Evolutionary conservation across 2,113 vertebrate genomes (phyloP).

Genomic region (Caloenas nicobarica): DNA sequence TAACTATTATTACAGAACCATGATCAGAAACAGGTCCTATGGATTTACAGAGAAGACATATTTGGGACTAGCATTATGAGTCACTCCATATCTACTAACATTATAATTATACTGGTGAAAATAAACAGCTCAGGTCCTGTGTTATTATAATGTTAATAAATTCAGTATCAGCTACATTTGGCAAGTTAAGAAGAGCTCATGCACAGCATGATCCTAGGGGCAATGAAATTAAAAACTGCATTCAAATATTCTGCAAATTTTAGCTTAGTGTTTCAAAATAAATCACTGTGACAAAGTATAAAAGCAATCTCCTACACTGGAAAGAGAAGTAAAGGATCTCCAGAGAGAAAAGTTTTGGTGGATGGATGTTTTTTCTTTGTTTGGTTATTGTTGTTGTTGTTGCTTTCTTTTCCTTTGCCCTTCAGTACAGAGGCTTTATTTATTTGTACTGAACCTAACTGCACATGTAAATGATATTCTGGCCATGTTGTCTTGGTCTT

Average conservation of each 20-base stretch:
- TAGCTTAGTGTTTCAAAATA: not conserved
- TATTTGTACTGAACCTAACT: not conserved
- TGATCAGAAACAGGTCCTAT: not conserved
- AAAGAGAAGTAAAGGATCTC: not conserved
- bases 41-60: not conserved
- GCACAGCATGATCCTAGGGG: fast-evolving
- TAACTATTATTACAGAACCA: not conserved
- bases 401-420: not conserved
- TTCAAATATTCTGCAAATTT: not conserved
- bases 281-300: not conserved
- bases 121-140: not conserved
- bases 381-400: not conserved
- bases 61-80: not conserved
- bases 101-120: not conserved
- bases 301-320: not conserved
- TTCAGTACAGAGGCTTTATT: not conserved
- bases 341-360: not conserved
- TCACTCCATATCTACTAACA: not conserved
- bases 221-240: not conserved
- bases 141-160: not conserved
- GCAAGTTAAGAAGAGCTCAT: not conserved
- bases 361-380: not conserved
- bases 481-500: not conserved
- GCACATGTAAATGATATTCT: not conserved
- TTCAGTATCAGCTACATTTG: not conserved